Conservation (phyloP, 2,797 vertebrate genomes). For the Podarcis siculus region DNA sequence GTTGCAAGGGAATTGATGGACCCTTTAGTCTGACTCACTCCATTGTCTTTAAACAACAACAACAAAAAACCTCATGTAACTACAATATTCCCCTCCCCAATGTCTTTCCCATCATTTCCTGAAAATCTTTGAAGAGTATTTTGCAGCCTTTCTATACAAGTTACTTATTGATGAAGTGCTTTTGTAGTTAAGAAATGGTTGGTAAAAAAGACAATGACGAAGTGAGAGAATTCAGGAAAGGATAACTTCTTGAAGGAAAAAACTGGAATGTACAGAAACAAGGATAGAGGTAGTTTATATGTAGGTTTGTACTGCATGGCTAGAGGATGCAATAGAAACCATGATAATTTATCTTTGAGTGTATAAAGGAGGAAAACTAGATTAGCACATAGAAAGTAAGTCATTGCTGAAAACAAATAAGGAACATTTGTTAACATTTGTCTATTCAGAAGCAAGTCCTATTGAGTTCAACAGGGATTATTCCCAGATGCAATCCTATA, state of each 20-base stretch:
- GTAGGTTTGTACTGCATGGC: background rate
- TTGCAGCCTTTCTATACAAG: background rate
- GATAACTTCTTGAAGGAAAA: slow-evolving; percentile 25
- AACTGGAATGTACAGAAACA: background rate
- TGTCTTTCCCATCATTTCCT: background rate
- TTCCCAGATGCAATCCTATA: background rate
- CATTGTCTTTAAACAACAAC: too few relatives aligned
- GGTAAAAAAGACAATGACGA: background rate
- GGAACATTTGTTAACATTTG: background rate
- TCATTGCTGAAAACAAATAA: background rate
- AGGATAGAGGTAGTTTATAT: slow-evolving; percentile 7
- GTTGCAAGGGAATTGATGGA: background rate
- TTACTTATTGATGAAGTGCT: background rate
- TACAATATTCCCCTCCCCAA: background rate
- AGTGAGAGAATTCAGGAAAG: background rate
- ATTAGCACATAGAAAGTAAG: background rate
- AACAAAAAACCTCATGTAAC: too few relatives aligned
- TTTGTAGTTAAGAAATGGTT: background rate
- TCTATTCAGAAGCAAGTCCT: background rate
- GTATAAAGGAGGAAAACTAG: background rate
- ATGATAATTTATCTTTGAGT: slow-evolving; percentile 19
- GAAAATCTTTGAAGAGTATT: background rate
- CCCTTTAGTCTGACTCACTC: too few relatives aligned
- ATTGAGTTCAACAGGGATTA: background rate
- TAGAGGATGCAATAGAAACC: background rate